A percentile compares a stretch with the other conserved stretches of the same genome.
These are phyloP conservation scores for Diaperis boleti DNA, from an alignment of 2,888 invertebrate species.

Conservation along the genomic window DNA sequence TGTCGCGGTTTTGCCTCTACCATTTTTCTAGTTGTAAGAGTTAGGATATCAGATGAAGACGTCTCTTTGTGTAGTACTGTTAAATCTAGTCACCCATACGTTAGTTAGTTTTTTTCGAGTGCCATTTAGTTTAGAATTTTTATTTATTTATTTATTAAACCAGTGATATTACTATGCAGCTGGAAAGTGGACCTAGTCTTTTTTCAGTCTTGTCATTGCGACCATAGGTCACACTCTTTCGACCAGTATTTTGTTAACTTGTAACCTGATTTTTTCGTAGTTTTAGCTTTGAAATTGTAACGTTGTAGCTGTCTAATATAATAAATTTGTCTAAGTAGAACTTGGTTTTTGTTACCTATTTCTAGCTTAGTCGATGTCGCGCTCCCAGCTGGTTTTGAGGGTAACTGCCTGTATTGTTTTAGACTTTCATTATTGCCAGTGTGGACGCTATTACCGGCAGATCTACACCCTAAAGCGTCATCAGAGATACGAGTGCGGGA, in stretches of 20 bases:
- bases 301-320: conserved; percentile 23
- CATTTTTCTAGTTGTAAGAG: not conserved
- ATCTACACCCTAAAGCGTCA: conserved; percentile 65
- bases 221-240: conserved; percentile 8
- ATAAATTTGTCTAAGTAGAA: conserved; percentile 15
- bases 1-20: not conserved
- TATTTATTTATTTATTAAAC: conserved; percentile 14
- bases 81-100: conserved; percentile 21
- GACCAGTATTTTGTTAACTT: conserved; percentile 10
- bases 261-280: conserved; percentile 13
- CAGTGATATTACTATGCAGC: conserved; percentile 17
- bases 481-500: conserved; percentile 70
- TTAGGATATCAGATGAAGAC: conserved; percentile 15
- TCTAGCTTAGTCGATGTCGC: not conserved
- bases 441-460: conserved; percentile 46
- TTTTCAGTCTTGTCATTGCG: conserved; percentile 10
- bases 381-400: not conserved
- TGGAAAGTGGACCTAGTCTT: not conserved
- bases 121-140: conserved; percentile 27
- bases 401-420: conserved; percentile 29
- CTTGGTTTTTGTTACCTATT: not conserved
- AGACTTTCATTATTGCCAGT: conserved; percentile 32
- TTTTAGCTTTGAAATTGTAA: conserved; percentile 10
- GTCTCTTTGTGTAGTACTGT: not conserved
- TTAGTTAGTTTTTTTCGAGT: conserved; percentile 17